Conservation (phyloP, 2,888 invertebrate genomes). For the Cephus spinipes region DNA sequence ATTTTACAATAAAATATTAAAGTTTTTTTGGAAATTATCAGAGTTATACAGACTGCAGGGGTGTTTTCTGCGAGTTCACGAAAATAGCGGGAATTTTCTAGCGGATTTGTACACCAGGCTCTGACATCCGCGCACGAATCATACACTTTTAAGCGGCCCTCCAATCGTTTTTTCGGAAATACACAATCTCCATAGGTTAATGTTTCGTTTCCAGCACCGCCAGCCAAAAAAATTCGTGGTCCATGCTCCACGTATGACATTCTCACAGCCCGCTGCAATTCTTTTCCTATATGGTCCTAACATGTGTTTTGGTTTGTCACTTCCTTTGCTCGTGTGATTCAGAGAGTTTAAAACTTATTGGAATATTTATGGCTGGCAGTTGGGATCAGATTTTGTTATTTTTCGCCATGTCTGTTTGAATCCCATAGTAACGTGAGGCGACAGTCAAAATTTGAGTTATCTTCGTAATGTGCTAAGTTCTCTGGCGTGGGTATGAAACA, state of each 20-base stretch:
- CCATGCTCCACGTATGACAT: slow-evolving; percentile 44
- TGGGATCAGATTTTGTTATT: slow-evolving; percentile 18
- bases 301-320: not conserved
- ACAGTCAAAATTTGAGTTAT: not conserved
- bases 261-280: slow-evolving; percentile 5
- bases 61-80: slow-evolving; percentile 53
- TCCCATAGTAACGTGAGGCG: slow-evolving; percentile 15
- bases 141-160: slow-evolving; percentile 70
- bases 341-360: slow-evolving; percentile 12
- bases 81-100: slow-evolving; percentile 55
- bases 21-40: slow-evolving; percentile 1
- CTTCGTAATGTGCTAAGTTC: not conserved
- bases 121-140: slow-evolving; percentile 70
- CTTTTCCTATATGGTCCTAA: not conserved
- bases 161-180: slow-evolving; percentile 66
- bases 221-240: slow-evolving; percentile 33
- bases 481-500: not conserved
- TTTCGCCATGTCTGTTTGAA: slow-evolving; percentile 28
- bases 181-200: slow-evolving; percentile 46
- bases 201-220: slow-evolving; percentile 24
- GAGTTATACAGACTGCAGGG: slow-evolving; percentile 36
- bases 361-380: slow-evolving; percentile 15
- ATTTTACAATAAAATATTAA: not conserved
- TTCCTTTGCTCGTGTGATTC: slow-evolving; percentile 2
- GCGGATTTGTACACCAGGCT: slow-evolving; percentile 71